Percentiles rank a stretch among this genome's conserved stretches.
Evolutionary conservation across 2,888 invertebrate genomes (phyloP).

Genomic region (Mythimna albipuncta): DNA sequence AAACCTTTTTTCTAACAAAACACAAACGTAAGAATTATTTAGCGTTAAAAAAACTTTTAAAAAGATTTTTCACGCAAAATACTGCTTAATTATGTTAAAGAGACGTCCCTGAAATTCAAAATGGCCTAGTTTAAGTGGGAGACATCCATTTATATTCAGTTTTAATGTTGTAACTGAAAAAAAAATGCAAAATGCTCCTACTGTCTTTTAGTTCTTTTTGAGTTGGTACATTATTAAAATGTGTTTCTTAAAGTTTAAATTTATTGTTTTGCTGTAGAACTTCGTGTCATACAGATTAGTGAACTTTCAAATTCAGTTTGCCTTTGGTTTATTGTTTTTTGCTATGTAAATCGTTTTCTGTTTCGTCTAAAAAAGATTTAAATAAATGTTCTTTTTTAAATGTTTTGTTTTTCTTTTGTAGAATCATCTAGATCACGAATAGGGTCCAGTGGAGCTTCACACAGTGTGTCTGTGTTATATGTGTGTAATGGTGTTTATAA

Average conservation of each 20-base stretch:
- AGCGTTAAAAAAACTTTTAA: slow-evolving; percentile 47
- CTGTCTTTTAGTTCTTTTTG: slow-evolving; percentile 40
- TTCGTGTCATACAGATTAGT: slow-evolving; percentile 37
- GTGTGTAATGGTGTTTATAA: too few species aligned
- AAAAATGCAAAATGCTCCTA: slow-evolving; percentile 47
- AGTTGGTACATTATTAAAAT: slow-evolving; percentile 55
- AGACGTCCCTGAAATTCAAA: slow-evolving; percentile 58
- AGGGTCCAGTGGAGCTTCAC: too few species aligned
- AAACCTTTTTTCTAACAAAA: slow-evolving; percentile 39
- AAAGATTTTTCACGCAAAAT: slow-evolving; percentile 57
- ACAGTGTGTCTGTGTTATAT: too few species aligned
- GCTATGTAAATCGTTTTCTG: background rate
- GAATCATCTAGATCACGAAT: too few species aligned
- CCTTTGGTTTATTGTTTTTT: slow-evolving; percentile 29
- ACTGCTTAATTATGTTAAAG: slow-evolving; percentile 67
- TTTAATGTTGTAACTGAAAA: slow-evolving; percentile 65
- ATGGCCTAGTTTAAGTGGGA: slow-evolving; percentile 60
- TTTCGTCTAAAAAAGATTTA: background rate
- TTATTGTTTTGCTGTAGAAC: slow-evolving; percentile 46
- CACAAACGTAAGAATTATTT: slow-evolving; percentile 54
- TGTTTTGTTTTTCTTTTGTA: background rate
- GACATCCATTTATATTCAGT: slow-evolving; percentile 66
- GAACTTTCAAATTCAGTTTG: slow-evolving; percentile 32
- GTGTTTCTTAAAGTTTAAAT: slow-evolving; percentile 51
- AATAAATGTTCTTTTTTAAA: background rate